These are phyloP conservation scores for Vollenhovia emeryi DNA, from an alignment of 1,140 invertebrate genomes.

Conservation along the genomic window DNA sequence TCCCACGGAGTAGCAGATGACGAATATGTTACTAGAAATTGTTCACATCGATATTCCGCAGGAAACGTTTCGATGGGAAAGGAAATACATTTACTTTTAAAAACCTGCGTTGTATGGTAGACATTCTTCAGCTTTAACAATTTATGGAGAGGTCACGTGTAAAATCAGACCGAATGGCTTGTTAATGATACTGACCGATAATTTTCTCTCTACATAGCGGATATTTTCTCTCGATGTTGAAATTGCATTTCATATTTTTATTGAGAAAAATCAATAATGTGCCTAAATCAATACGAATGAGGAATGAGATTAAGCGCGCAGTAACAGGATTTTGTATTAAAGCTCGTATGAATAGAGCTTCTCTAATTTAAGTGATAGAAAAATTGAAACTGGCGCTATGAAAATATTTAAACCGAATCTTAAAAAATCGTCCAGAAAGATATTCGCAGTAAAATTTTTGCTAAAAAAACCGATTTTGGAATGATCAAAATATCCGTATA, in stretches of 20 bases:
- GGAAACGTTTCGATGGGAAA: neutral
- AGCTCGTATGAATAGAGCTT: neutral
- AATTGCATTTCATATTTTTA: neutral
- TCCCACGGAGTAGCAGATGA: neutral
- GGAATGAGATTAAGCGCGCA: neutral
- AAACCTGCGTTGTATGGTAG: neutral
- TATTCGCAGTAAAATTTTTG: neutral
- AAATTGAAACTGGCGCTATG: neutral
- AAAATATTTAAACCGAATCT: neutral
- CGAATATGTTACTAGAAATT: slow-evolving; percentile 58
- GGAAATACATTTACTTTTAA: slow-evolving; percentile 37
- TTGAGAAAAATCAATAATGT: neutral
- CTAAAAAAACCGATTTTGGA: neutral
- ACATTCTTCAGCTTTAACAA: neutral
- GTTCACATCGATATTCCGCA: slow-evolving; percentile 32
- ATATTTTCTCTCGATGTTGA: neutral
- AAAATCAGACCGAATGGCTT: neutral
- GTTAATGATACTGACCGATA: neutral
- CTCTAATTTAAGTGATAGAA: neutral
- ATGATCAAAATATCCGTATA: neutral
- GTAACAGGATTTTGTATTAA: neutral
- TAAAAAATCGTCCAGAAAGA: neutral
- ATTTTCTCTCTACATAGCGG: neutral
- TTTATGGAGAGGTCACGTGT: neutral
- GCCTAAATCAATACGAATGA: neutral